These are phyloP conservation scores for Fopius arisanus DNA, from an alignment of 1,140 invertebrate genomes.

Conservation along the genomic window DNA sequence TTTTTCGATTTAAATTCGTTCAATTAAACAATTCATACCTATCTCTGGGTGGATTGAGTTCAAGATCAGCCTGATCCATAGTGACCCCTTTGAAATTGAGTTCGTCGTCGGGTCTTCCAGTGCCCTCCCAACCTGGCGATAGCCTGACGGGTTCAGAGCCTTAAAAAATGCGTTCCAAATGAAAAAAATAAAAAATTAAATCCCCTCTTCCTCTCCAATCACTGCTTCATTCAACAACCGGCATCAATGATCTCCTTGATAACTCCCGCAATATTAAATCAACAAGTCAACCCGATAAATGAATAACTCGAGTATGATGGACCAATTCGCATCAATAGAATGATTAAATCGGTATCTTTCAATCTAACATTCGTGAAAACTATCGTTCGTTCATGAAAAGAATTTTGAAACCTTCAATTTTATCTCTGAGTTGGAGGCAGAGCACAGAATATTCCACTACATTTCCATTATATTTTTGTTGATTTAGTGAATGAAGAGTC, in stretches of 20 bases:
- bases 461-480: neutral
- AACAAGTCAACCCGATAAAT: neutral
- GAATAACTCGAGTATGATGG: neutral
- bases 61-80: slow-evolving; percentile 75
- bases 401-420: neutral
- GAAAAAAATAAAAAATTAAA: neutral
- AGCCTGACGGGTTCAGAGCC: slow-evolving; percentile 77
- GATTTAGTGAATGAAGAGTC: neutral
- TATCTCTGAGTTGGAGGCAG: neutral
- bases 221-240: neutral
- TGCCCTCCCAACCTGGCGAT: slow-evolving; percentile 87
- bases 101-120: slow-evolving; percentile 82
- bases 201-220: neutral
- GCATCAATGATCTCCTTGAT: neutral
- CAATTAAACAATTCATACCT: slow-evolving; percentile 54
- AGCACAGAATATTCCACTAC: neutral
- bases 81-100: slow-evolving; percentile 82
- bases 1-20: too few species aligned
- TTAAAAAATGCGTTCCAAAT: slow-evolving; percentile 23
- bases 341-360: neutral
- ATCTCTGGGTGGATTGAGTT: slow-evolving; percentile 81
- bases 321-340: slow-evolving; percentile 25
- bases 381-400: neutral
- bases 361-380: neutral
- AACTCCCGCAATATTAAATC: neutral